Evolutionary conservation across 2,797 vertebrate genomes (phyloP).

Genomic region (Lycodopsis pacificus): DNA sequence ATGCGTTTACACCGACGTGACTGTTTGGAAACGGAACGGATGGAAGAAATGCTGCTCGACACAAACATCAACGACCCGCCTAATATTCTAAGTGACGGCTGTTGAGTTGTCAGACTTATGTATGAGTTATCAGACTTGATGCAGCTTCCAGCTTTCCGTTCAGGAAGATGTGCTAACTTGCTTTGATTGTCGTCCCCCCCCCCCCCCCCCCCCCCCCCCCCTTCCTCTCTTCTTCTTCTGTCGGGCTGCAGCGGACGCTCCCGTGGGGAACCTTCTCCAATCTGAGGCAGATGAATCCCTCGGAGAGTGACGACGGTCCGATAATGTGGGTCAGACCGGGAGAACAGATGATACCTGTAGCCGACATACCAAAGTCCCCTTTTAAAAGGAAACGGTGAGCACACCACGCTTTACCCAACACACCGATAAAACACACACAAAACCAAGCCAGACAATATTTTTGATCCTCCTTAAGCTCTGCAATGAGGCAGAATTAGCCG

Average conservation of each 20-base stretch:
- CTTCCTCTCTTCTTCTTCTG: constrained; percentile 13
- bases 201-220: no score
- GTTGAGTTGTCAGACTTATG: constrained; percentile 20
- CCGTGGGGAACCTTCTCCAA: constrained; percentile 97
- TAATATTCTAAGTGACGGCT: constrained; percentile 27
- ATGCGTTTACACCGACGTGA: constrained; percentile 2
- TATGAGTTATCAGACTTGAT: no score
- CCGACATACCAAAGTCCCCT: constrained; percentile 99
- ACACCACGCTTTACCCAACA: neutral
- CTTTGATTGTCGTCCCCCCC: no score
- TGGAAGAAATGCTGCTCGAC: constrained; percentile 12
- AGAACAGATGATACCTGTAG: constrained; percentile 99
- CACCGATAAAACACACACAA: neutral
- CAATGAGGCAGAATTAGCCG: constrained; percentile 25
- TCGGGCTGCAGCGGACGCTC: constrained; percentile 89
- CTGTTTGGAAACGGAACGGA: constrained; percentile 37
- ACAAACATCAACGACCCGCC: constrained; percentile 20
- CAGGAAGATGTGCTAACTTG: neutral
- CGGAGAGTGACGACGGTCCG: constrained; percentile 96
- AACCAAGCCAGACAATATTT: constrained; percentile 2
- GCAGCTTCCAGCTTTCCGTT: constrained; percentile 18
- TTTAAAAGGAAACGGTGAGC: constrained; percentile 97
- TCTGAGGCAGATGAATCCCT: constrained; percentile 91
- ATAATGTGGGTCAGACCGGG: constrained; percentile 99
- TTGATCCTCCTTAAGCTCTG: constrained; percentile 20